phyloP scores from a whole-genome alignment of 2,888 invertebrate genomes.

The Phlogophora meticulosa region DNA sequence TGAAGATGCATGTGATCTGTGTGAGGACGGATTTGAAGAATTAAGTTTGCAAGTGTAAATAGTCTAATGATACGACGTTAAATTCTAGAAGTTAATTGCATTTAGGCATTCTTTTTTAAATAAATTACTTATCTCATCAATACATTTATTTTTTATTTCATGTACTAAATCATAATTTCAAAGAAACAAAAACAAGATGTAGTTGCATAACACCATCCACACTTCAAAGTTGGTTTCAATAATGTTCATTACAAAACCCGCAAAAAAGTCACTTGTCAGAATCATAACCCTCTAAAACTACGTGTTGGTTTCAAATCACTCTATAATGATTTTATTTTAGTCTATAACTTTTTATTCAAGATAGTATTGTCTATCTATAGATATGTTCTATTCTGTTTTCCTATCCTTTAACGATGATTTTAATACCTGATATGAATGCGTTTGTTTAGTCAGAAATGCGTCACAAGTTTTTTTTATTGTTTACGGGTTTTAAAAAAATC shows the following conservation, averaged over 20 bases:
- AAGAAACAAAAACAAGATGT: conserved; percentile 3
- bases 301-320: conserved; percentile 2
- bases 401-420: conserved; percentile 1
- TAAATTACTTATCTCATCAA: conserved; percentile 1
- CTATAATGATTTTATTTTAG: not conserved
- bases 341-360: not conserved
- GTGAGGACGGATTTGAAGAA: conserved; percentile 43
- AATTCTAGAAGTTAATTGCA: conserved; percentile 35
- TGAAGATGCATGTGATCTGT: too few species aligned
- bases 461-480: conserved; percentile 2
- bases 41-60: conserved; percentile 32
- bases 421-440: conserved; percentile 3
- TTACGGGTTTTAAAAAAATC: too few species aligned
- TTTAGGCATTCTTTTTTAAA: conserved; percentile 1
- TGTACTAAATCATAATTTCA: not conserved
- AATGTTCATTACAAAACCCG: not conserved
- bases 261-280: not conserved
- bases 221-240: not conserved
- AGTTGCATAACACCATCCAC: conserved; percentile 7
- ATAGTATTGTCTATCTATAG: not conserved
- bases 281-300: conserved; percentile 1
- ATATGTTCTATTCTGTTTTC: not conserved
- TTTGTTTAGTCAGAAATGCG: conserved; percentile 3
- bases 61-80: conserved; percentile 4
- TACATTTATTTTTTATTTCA: not conserved